phyloP scores from a whole-genome alignment of 2,797 vertebrate species.

The Pseudochaenichthys georgianus region DNA sequence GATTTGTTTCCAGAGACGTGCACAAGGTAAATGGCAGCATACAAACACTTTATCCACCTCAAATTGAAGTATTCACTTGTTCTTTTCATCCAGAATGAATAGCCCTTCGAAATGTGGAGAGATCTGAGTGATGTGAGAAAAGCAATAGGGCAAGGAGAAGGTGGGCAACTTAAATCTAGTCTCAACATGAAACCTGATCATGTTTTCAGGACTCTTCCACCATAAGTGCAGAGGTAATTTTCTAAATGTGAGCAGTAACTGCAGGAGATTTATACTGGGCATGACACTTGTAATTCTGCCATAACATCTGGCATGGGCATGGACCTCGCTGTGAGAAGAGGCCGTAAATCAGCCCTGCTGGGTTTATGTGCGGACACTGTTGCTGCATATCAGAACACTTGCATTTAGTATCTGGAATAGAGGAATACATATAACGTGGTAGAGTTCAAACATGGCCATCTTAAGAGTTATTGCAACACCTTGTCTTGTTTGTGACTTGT shows the following conservation, averaged over 20 bases:
- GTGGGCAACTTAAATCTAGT: slow-evolving; percentile 60
- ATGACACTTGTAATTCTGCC: slow-evolving; percentile 79
- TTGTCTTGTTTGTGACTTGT: slow-evolving; percentile 52
- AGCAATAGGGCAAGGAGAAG: slow-evolving; percentile 23
- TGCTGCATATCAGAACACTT: slow-evolving; percentile 66
- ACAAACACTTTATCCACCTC: slow-evolving; percentile 6
- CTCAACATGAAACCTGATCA: slow-evolving; percentile 71
- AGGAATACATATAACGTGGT: slow-evolving; percentile 54
- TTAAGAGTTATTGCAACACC: slow-evolving; percentile 53
- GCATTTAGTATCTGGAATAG: slow-evolving; percentile 58
- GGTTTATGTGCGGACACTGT: slow-evolving; percentile 72
- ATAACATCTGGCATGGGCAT: slow-evolving; percentile 77
- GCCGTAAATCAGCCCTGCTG: slow-evolving; percentile 69
- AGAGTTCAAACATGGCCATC: slow-evolving; percentile 47
- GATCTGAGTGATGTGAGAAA: slow-evolving; percentile 48
- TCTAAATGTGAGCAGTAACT: slow-evolving; percentile 75
- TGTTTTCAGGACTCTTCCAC: slow-evolving; percentile 70
- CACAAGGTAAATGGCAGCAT: slow-evolving; percentile 30
- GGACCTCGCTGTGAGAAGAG: slow-evolving; percentile 61
- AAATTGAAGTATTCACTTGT: slow-evolving; percentile 12
- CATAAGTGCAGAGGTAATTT: slow-evolving; percentile 73
- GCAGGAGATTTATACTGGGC: slow-evolving; percentile 75
- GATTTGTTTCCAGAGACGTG: slow-evolving; percentile 26
- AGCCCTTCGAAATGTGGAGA: slow-evolving; percentile 25
- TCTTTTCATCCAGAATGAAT: slow-evolving; percentile 49